Conservation (phyloP, 2,113 vertebrate species). For the Benitochromis conjunctus region DNA sequence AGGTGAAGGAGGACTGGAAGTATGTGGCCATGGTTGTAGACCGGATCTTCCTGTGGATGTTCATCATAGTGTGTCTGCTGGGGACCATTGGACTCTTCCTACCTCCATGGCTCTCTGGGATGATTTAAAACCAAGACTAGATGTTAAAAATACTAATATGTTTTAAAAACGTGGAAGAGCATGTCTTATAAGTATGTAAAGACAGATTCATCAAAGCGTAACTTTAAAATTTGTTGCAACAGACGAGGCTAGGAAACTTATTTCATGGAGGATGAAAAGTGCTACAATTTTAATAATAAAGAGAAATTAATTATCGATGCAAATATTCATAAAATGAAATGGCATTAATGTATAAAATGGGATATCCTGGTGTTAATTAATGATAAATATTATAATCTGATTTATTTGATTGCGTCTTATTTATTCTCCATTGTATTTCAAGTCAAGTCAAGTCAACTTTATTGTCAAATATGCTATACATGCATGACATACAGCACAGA, state of each 20-base stretch:
- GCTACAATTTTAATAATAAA: background rate
- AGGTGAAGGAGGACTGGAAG: slow-evolving; percentile 83
- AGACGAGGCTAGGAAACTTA: background rate
- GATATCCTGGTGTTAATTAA: background rate
- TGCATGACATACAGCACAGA: too few species aligned
- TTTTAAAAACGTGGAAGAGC: background rate
- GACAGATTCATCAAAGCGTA: background rate
- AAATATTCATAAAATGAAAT: background rate
- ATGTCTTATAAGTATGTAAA: background rate
- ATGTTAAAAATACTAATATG: background rate
- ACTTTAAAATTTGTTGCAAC: background rate
- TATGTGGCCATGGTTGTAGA: slow-evolving; percentile 77
- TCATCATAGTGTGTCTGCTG: slow-evolving; percentile 81
- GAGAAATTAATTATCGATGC: background rate
- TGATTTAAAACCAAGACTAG: slow-evolving; percentile 69
- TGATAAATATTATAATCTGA: background rate
- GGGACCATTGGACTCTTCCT: slow-evolving; percentile 82
- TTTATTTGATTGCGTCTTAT: background rate
- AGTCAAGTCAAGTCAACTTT: too few species aligned
- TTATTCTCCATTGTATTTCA: background rate
- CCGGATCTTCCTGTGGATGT: slow-evolving; percentile 86
- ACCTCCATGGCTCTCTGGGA: slow-evolving; percentile 80
- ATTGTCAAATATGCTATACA: too few species aligned
- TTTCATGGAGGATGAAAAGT: background rate
- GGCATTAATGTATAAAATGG: background rate